phyloP scores from a whole-genome alignment of 2,888 invertebrate species.

The Eristalis arbustorum region DNA sequence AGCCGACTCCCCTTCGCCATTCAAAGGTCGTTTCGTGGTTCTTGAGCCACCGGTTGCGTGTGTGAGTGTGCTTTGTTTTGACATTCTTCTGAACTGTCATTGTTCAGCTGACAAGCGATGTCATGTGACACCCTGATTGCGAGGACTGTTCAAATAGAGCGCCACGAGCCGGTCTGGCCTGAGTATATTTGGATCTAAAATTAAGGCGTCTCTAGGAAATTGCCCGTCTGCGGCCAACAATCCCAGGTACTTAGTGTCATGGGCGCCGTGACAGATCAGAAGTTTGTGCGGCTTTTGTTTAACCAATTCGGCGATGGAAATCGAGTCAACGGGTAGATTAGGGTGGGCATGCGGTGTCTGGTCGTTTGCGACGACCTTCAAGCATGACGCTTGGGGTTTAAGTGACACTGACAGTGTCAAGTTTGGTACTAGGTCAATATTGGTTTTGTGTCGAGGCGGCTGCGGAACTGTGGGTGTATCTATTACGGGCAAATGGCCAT shows the following conservation, averaged over 20 bases:
- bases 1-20: background rate
- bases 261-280: background rate
- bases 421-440: background rate
- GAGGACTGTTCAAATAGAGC: background rate
- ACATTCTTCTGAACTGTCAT: background rate
- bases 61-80: background rate
- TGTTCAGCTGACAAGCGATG: background rate
- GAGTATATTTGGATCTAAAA: background rate
- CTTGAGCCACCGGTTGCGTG: background rate
- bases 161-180: background rate
- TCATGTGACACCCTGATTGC: background rate
- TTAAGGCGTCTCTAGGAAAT: background rate
- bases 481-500: background rate
- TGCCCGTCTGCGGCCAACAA: background rate
- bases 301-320: background rate
- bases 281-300: background rate
- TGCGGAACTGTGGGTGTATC: background rate
- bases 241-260: background rate
- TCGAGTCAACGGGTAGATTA: background rate
- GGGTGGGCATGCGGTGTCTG: background rate
- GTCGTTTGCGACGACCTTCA: background rate
- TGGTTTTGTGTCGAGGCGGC: background rate
- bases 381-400: background rate
- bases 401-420: background rate
- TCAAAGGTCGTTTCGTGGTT: background rate